phyloP scores from a whole-genome alignment of 2,113 vertebrate genomes.

The Gambusia holbrooki region DNA sequence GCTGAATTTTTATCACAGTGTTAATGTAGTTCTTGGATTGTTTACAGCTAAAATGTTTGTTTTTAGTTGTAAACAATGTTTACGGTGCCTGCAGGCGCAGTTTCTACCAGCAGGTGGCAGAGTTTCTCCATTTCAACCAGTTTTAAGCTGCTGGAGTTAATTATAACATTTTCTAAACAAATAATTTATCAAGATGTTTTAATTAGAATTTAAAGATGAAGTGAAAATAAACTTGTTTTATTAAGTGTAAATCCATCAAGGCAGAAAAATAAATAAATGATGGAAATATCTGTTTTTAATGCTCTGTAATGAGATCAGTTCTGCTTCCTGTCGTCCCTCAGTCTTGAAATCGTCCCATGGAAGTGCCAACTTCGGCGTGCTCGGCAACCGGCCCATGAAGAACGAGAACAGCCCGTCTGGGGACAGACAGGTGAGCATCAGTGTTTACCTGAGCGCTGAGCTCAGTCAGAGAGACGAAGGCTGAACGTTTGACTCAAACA shows the following conservation, averaged over 20 bases:
- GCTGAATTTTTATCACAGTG: neutral
- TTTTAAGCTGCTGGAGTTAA: neutral
- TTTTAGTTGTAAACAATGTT: neutral
- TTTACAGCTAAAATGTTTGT: neutral
- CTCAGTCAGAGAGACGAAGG: neutral
- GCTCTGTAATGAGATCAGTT: neutral
- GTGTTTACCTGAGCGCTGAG: too few species aligned
- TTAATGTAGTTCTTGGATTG: neutral
- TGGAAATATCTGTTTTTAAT: too few species aligned
- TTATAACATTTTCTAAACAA: neutral
- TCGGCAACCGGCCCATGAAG: conserved; percentile 87
- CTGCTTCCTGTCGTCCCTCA: conserved; percentile 27
- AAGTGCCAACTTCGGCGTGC: conserved; percentile 91
- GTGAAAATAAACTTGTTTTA: neutral
- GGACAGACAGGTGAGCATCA: conserved; percentile 87
- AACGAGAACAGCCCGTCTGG: conserved; percentile 86
- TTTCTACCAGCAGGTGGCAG: neutral
- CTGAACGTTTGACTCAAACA: neutral
- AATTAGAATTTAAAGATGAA: too few species aligned
- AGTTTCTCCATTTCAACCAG: neutral
- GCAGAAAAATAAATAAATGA: neutral
- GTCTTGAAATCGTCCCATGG: conserved; percentile 91
- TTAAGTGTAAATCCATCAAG: neutral
- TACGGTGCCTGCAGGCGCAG: neutral
- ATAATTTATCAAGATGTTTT: too few species aligned